Evolutionary conservation across 2,113 vertebrate species (phyloP).

Genomic region (Pituophis catenifer): DNA sequence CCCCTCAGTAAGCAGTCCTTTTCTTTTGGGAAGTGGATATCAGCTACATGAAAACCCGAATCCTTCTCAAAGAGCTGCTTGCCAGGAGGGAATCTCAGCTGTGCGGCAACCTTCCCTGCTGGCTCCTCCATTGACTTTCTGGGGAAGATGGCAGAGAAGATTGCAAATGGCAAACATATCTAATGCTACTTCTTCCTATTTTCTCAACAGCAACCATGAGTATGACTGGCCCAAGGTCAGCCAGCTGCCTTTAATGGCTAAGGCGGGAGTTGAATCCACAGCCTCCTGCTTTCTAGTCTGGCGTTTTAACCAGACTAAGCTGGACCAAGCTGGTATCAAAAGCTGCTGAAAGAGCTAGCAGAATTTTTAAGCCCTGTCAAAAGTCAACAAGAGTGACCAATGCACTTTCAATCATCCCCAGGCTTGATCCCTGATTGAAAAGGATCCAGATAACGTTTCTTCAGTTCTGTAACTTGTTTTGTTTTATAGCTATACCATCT

Average conservation of each 20-base stretch:
- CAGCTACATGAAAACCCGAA: background rate
- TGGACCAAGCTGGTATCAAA: background rate
- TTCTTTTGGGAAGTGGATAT: background rate
- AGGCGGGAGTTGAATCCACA: background rate
- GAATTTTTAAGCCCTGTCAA: background rate
- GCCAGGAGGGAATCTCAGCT: background rate
- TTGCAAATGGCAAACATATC: background rate
- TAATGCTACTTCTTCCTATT: background rate
- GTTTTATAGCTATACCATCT: background rate
- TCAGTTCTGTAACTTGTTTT: background rate
- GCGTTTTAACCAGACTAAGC: background rate
- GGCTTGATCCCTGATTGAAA: background rate
- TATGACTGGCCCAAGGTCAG: background rate
- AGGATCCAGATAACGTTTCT: background rate
- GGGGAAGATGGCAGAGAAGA: background rate
- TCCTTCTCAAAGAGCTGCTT: background rate
- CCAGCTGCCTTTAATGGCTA: background rate
- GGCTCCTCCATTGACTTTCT: background rate
- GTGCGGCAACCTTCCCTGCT: background rate
- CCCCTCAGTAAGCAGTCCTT: background rate
- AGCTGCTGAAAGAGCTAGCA: background rate
- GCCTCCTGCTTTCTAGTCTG: background rate
- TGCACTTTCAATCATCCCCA: background rate
- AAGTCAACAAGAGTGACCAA: background rate
- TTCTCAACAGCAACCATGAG: background rate